Evolutionary conservation across 2,113 vertebrate species (phyloP).

Genomic region (Sceloporus tristichus): DNA sequence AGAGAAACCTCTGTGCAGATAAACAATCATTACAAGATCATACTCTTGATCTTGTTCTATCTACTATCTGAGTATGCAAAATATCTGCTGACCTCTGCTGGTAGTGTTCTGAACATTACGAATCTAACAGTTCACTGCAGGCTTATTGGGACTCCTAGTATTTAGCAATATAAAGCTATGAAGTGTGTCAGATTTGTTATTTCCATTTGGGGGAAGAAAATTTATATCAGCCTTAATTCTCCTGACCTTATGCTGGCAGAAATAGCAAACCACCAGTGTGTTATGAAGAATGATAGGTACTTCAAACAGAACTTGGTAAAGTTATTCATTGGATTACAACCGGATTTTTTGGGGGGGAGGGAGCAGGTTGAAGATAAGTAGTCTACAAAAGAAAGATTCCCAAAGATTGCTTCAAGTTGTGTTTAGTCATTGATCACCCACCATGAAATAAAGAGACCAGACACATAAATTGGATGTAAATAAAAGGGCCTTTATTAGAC

Average conservation of each 20-base stretch:
- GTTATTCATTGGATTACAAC: background rate
- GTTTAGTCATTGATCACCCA: background rate
- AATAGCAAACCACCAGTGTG: background rate
- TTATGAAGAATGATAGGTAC: background rate
- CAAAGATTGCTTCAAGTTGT: no score
- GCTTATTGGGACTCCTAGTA: background rate
- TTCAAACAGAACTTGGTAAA: background rate
- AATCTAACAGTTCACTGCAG: background rate
- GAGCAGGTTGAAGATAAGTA: no score
- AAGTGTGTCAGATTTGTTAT: background rate
- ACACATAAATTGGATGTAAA: no score
- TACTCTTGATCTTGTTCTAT: background rate
- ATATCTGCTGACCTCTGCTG: slow-evolving; percentile 26
- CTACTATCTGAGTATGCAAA: background rate
- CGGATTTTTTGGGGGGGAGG: no score
- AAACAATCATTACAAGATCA: background rate
- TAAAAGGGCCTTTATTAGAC: no score
- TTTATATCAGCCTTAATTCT: background rate
- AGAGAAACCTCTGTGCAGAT: background rate
- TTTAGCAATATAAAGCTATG: background rate
- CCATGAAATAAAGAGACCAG: no score
- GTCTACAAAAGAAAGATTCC: no score
- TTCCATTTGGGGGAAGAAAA: background rate
- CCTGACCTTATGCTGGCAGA: background rate
- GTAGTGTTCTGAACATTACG: slow-evolving; percentile 15